Percentiles rank a stretch among this genome's conserved stretches.
Evolutionary conservation across 2,797 vertebrate species (phyloP).

Genomic region (Iguana delicatissima): DNA sequence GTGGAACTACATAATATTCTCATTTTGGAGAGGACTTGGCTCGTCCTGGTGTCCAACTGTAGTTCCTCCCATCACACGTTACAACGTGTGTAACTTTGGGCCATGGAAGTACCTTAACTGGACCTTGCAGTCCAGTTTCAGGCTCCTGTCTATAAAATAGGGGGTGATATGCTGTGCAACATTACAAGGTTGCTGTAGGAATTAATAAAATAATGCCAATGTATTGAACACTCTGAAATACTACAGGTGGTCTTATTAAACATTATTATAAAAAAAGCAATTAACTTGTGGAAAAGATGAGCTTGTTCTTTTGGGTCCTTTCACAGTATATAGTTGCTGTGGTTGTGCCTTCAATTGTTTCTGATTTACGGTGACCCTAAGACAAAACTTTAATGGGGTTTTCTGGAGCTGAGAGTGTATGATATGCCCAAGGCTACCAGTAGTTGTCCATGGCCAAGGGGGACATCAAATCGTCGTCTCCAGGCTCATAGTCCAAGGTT

Average conservation of each 20-base stretch:
- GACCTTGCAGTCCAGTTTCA: neutral
- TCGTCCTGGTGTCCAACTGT: neutral
- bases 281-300: neutral
- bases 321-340: neutral
- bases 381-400: too few relatives aligned
- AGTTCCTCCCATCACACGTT: neutral
- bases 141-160: neutral
- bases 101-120: neutral
- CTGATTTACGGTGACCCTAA: too few relatives aligned
- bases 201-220: neutral
- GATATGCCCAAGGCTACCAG: too few relatives aligned
- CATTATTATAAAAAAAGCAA: neutral
- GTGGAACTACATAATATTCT: neutral
- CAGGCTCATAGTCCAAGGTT: too few relatives aligned
- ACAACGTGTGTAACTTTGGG: neutral
- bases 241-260: neutral
- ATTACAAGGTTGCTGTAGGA: neutral
- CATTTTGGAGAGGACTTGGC: neutral
- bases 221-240: neutral
- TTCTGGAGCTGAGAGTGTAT: too few relatives aligned
- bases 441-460: too few relatives aligned
- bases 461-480: too few relatives aligned
- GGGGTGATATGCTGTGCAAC: neutral
- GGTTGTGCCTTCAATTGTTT: too few relatives aligned
- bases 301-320: neutral